These are phyloP conservation scores for Anoplopoma fimbria DNA, from an alignment of 2,113 vertebrate genomes.

Conservation along the genomic window DNA sequence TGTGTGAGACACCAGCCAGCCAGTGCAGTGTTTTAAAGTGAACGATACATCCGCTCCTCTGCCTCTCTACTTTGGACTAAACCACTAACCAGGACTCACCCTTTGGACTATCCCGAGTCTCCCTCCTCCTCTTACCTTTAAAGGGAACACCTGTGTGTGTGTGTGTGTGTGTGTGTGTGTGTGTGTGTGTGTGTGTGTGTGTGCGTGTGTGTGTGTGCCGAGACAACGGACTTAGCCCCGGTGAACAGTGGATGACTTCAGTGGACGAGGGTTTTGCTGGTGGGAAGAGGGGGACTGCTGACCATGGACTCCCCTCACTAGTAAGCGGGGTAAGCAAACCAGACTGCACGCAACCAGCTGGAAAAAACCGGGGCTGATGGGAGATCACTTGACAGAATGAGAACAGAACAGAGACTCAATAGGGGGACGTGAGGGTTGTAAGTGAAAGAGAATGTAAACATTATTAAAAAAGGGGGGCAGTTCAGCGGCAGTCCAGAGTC, in stretches of 20 bases:
- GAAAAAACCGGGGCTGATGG: slow-evolving; percentile 41
- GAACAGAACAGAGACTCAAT: slow-evolving; percentile 40
- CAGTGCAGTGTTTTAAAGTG: slow-evolving; percentile 62
- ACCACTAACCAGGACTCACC: slow-evolving; percentile 57
- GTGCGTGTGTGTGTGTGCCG: slow-evolving; percentile 18
- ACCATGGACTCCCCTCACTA: slow-evolving; percentile 75
- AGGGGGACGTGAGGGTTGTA: slow-evolving; percentile 4
- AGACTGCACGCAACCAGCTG: slow-evolving; percentile 49
- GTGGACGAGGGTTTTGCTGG: slow-evolving; percentile 61
- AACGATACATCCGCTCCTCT: slow-evolving; percentile 52
- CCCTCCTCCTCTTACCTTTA: slow-evolving; percentile 44
- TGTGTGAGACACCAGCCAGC: slow-evolving; percentile 43
- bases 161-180: slow-evolving; percentile 22
- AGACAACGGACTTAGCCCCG: slow-evolving; percentile 50
- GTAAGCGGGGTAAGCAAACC: slow-evolving; percentile 71
- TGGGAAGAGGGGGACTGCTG: slow-evolving; percentile 59
- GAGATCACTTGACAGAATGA: slow-evolving; percentile 51
- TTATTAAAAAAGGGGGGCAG: background rate
- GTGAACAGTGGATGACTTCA: slow-evolving; percentile 69
- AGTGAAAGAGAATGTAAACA: background rate
- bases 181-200: slow-evolving; percentile 15
- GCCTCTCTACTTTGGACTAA: slow-evolving; percentile 55
- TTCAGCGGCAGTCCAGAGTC: slow-evolving; percentile 29
- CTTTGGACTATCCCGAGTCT: slow-evolving; percentile 67
- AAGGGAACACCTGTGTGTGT: slow-evolving; percentile 69